phyloP scores from a whole-genome alignment of 92 coral and sea anemone species.

The Phenganax subtilis region DNA sequence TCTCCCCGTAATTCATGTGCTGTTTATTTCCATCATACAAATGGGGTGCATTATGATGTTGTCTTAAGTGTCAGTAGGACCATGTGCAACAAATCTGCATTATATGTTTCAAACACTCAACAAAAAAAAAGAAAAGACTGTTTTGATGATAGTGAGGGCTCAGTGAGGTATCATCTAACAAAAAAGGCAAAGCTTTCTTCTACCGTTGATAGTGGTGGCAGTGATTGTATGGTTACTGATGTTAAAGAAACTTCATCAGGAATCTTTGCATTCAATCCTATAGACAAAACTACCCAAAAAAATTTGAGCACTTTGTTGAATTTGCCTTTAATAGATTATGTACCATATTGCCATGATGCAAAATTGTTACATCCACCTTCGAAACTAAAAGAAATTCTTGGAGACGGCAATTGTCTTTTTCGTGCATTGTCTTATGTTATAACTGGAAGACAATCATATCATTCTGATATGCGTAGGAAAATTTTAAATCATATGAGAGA shows the following conservation, averaged over 20 bases:
- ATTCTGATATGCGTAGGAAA: constrained; percentile 20
- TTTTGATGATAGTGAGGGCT: not conserved
- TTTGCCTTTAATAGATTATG: constrained; percentile 12
- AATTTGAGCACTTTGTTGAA: constrained; percentile 8
- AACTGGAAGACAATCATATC: constrained; percentile 46
- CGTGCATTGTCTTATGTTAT: constrained; percentile 52
- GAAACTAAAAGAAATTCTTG: constrained; percentile 34
- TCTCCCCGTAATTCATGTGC: constrained; percentile 27
- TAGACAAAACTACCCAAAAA: not conserved
- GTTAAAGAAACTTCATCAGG: constrained; percentile 7
- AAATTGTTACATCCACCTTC: constrained; percentile 25
- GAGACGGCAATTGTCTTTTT: constrained; percentile 62
- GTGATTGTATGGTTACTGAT: constrained; percentile 1
- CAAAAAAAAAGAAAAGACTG: not conserved
- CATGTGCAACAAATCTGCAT: not conserved
- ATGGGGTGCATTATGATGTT: constrained; percentile 63
- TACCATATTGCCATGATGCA: constrained; percentile 34
- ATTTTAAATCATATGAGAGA: constrained; percentile 39
- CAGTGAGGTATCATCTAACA: not conserved
- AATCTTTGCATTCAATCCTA: constrained; percentile 11
- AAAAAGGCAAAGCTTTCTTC: not conserved
- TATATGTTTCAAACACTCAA: not conserved
- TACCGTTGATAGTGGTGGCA: not conserved
- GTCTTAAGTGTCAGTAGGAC: constrained; percentile 45
- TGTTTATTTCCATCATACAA: constrained; percentile 51